Conservation (phyloP, 2,797 vertebrate species). For the Toxotes lorentzi region DNA sequence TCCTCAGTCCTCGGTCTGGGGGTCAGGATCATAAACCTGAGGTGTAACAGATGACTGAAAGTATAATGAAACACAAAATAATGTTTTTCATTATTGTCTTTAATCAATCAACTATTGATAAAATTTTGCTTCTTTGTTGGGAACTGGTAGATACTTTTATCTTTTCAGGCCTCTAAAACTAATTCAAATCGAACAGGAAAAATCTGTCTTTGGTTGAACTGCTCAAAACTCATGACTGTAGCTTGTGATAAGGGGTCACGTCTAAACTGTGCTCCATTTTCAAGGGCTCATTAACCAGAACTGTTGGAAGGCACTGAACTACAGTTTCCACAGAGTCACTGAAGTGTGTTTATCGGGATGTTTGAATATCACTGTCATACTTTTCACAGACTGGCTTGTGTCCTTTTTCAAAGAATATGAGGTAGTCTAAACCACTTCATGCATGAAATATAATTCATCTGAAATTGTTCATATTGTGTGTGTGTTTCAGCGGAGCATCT, state of each 20-base stretch:
- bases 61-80: neutral
- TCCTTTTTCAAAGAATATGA: neutral
- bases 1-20: neutral
- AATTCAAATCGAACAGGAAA: neutral
- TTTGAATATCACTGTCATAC: neutral
- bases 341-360: neutral
- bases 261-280: neutral
- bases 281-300: neutral
- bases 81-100: too few relatives aligned
- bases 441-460: neutral
- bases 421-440: neutral
- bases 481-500: constrained; percentile 11
- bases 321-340: neutral
- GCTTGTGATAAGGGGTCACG: neutral
- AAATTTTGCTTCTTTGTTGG: too few relatives aligned
- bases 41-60: neutral
- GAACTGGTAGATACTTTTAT: neutral
- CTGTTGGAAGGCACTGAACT: neutral
- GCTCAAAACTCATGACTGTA: neutral
- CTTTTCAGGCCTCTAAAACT: neutral
- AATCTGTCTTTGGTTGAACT: neutral
- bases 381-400: neutral
- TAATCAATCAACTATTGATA: too few relatives aligned
- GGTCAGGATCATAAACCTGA: neutral
- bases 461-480: neutral